Base-by-base conservation (phyloP, 2,113 vertebrate species). In the Scolopax mira region DNA sequence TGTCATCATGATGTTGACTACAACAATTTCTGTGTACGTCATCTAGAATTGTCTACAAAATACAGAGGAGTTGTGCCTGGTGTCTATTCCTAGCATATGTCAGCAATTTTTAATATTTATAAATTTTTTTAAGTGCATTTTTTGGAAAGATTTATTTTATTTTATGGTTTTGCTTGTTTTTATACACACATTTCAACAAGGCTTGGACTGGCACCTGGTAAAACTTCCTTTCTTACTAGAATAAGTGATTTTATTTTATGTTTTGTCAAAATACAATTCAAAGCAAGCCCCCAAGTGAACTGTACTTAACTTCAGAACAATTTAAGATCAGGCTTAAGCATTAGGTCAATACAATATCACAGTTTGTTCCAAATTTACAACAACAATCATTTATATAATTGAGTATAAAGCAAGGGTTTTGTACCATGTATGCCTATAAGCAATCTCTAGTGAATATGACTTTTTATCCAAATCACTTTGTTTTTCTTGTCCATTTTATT, bases 331-430 rank as follows among this genome's bases (percentile, higher is more conserved):
- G 49, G 37, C 21, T 89, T 91, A 91, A 93, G 60, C 8, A 33
- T 52, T 70, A 85, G 9, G 8, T 66, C 25, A 85, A 19, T 67
- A 81, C 11, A 12, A 6, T n/a, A 70, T 37, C 17, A 71, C 10
- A 57, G 25, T 81, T 93, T 74, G 14, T 51, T 74, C 52, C 17
- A 52, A 27, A n/a, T 95, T 91, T 94, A 51, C 4, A 62, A 48
- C 13, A 85, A 7, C 27, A 95, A 84, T 46, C 14, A 72, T 75
- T 92, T 96, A 91, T 86, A 96, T 94, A 93, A 90, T 71, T 86
- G 69, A 94, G 31, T 65, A 46, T 84, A 92, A 94, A 89, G 57
- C 69, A 92, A 95, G 93, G 90, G 91, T 89, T 77, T 95, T 85
- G 49, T 58, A 66, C 18, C 17, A 21, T 39, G 46, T 48, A 21